Percentiles rank a stretch among this genome's conserved stretches.
Conservation (phyloP, 2,888 invertebrate genomes). For the Nesidiocoris tenuis region DNA sequence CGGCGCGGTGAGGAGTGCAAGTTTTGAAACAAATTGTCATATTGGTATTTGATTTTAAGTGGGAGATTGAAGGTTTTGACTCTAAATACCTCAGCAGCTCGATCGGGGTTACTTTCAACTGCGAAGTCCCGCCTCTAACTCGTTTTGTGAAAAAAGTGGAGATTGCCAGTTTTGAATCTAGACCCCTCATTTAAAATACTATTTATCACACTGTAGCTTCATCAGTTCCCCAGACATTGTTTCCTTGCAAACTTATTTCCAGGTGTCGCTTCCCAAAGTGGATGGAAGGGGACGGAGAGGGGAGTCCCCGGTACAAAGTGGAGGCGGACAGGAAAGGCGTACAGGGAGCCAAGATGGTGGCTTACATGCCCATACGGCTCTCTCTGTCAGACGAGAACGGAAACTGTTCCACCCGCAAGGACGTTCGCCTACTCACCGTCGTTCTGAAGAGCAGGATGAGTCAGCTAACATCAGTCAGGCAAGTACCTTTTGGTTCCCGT, state of each 20-base stretch:
- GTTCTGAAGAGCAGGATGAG: slow-evolving; percentile 20
- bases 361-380: slow-evolving; percentile 29
- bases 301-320: slow-evolving; percentile 42
- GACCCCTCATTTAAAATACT: too few relatives aligned
- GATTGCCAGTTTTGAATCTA: too few relatives aligned
- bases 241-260: slow-evolving; percentile 11
- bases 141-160: too few relatives aligned
- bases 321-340: slow-evolving; percentile 41
- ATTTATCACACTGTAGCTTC: too few relatives aligned
- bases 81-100: too few relatives aligned
- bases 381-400: slow-evolving; percentile 25
- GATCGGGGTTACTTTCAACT: too few relatives aligned
- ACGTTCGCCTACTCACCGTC: too few relatives aligned
- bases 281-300: slow-evolving; percentile 42
- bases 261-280: slow-evolving; percentile 48
- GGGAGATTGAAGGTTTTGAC: too few relatives aligned
- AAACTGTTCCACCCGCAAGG: slow-evolving; percentile 19
- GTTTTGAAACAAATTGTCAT: too few relatives aligned
- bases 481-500: neutral
- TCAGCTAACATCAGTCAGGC: slow-evolving; percentile 5
- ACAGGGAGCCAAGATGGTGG: slow-evolving; percentile 29
- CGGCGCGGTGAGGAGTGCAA: too few relatives aligned
- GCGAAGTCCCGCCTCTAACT: too few relatives aligned
- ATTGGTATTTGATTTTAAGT: too few relatives aligned
- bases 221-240: neutral